Evolutionary conservation across 2,797 vertebrate species (phyloP).

Genomic region (Numenius phaeopus): DNA sequence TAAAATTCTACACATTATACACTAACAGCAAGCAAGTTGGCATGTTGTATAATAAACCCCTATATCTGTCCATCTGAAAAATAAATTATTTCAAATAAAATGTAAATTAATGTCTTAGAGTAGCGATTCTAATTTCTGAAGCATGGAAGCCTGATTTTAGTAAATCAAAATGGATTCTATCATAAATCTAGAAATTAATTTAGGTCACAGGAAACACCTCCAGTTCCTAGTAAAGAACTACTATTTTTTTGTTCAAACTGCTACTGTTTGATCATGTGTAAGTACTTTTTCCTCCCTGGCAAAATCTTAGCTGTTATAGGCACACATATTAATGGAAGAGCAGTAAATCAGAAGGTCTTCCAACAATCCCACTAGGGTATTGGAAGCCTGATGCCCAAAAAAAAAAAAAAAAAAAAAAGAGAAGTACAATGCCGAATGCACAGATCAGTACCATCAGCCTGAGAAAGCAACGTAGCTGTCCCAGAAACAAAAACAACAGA

Average conservation of each 20-base stretch:
- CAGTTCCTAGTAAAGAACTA: background rate
- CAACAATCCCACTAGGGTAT: background rate
- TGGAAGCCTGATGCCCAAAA: background rate
- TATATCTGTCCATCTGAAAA: background rate
- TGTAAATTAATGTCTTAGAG: background rate
- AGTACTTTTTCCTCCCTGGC: background rate
- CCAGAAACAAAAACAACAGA: background rate
- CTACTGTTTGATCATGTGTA: background rate
- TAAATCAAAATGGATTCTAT: background rate
- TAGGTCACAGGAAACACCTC: background rate
- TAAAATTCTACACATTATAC: constrained; percentile 3
- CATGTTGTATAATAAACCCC: background rate
- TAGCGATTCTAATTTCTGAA: background rate
- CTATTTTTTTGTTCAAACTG: constrained; percentile 23
- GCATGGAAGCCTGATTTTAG: background rate
- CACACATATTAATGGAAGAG: background rate
- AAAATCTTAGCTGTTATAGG: constrained; percentile 26
- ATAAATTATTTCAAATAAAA: background rate
- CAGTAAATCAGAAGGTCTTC: constrained; percentile 3
- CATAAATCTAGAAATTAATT: constrained; percentile 17
- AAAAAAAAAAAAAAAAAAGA: background rate
- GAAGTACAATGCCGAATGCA: background rate
- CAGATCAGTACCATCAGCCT: background rate
- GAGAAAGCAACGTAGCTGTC: background rate
- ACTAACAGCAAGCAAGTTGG: background rate